A percentile compares a stretch with the other conserved stretches of the same genome.
These are phyloP conservation scores for Enteromius thamalakanensis DNA, from an alignment of 2,797 vertebrate genomes.

Conservation along the genomic window DNA sequence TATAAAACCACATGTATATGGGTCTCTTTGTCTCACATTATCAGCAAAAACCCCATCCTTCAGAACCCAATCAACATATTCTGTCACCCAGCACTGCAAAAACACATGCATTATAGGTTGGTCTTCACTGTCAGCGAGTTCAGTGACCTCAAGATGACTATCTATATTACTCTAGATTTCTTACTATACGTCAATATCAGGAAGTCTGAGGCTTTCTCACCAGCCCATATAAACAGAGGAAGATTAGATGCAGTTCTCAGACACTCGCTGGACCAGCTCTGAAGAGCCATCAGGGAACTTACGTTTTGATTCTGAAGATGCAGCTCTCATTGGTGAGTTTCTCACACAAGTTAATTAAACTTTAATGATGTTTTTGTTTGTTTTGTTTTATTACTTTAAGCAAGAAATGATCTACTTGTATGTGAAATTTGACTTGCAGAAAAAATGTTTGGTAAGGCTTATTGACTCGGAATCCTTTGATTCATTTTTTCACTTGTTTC, in stretches of 20 bases:
- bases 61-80: neutral
- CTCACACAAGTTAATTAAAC: neutral
- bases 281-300: neutral
- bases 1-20: neutral
- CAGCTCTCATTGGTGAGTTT: slow-evolving; percentile 48
- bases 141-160: neutral
- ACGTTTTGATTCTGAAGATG: slow-evolving; percentile 39
- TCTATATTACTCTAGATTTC: neutral
- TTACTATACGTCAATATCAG: slow-evolving; percentile 39
- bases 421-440: neutral
- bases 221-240: slow-evolving; percentile 24
- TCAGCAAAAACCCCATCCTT: neutral
- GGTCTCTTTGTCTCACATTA: slow-evolving; percentile 4
- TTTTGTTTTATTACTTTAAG: neutral
- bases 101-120: neutral
- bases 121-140: slow-evolving; percentile 6
- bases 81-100: neutral
- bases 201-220: slow-evolving; percentile 14
- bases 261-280: neutral
- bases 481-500: neutral
- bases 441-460: neutral
- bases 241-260: slow-evolving; percentile 12
- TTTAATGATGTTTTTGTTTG: neutral
- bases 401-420: neutral
- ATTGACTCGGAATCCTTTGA: neutral